These are phyloP conservation scores for Pollenia labialis DNA, from an alignment of 2,888 invertebrate genomes.

Conservation along the genomic window DNA sequence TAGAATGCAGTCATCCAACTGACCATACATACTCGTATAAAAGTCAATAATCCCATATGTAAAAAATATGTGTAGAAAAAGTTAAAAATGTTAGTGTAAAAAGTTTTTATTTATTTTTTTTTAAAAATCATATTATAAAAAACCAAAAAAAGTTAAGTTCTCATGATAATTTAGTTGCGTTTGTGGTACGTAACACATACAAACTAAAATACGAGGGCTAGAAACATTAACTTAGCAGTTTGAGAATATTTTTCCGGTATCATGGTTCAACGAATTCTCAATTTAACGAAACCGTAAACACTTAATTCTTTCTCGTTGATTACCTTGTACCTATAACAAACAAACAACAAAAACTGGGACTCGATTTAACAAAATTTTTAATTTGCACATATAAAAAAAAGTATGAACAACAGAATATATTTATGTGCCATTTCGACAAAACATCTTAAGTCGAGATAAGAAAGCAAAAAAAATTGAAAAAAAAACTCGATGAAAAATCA, in stretches of 20 bases:
- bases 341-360: too few species aligned
- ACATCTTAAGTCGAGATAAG: too few species aligned
- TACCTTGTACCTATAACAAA: too few species aligned
- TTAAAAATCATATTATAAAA: neutral
- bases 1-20: slow-evolving; percentile 71
- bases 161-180: slow-evolving; percentile 50
- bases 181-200: slow-evolving; percentile 13
- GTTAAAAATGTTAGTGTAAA: neutral
- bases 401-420: too few species aligned
- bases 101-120: slow-evolving; percentile 18
- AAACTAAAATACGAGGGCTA: neutral
- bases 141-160: slow-evolving; percentile 18
- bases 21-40: slow-evolving; percentile 38
- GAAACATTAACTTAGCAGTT: neutral
- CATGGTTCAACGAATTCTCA: too few species aligned
- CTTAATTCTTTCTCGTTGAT: too few species aligned
- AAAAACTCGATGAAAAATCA: too few species aligned
- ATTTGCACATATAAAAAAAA: too few species aligned
- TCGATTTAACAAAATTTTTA: too few species aligned
- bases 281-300: too few species aligned
- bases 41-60: slow-evolving; percentile 31
- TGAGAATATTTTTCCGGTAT: neutral
- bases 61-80: neutral
- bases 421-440: too few species aligned
- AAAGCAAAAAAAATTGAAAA: too few species aligned